These are phyloP conservation scores for Girardia tigrina DNA, from an alignment of 2,888 invertebrate genomes.

Conservation along the genomic window DNA sequence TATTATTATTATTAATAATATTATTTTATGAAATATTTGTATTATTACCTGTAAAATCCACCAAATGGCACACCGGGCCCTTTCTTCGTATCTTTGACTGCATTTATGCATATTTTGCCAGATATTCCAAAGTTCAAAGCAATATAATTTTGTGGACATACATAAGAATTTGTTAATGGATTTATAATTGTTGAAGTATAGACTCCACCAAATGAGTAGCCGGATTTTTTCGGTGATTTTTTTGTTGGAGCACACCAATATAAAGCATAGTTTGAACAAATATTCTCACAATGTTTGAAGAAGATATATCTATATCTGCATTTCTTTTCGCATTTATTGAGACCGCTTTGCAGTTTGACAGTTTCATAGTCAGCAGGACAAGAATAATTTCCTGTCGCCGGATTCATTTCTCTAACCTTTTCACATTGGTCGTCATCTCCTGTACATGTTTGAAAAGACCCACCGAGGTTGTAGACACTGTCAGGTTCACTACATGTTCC, in stretches of 20 bases:
- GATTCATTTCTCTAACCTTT: background rate
- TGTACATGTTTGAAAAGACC: background rate
- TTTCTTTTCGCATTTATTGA: background rate
- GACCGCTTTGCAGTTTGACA: background rate
- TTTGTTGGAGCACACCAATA: conserved; percentile 42
- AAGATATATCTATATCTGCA: too few species aligned
- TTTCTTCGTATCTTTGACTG: conserved; percentile 40
- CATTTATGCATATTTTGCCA: conserved; percentile 41
- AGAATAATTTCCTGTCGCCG: background rate
- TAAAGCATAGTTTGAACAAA: conserved; percentile 30
- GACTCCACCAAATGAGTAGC: conserved; percentile 42
- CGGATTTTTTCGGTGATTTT: conserved; percentile 38
- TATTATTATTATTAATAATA: too few species aligned
- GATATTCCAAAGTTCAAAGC: conserved; percentile 39
- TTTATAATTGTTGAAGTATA: conserved; percentile 39
- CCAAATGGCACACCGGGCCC: background rate
- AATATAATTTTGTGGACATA: conserved; percentile 41
- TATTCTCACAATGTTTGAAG: background rate
- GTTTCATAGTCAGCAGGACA: background rate
- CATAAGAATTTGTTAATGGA: conserved; percentile 39
- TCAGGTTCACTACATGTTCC: background rate
- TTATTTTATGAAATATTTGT: too few species aligned
- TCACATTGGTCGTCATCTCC: background rate
- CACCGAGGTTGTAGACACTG: background rate
- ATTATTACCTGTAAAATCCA: conserved; percentile 12